These are phyloP conservation scores for Sesamia nonagrioides DNA, from an alignment of 1,140 invertebrate species.

Conservation along the genomic window DNA sequence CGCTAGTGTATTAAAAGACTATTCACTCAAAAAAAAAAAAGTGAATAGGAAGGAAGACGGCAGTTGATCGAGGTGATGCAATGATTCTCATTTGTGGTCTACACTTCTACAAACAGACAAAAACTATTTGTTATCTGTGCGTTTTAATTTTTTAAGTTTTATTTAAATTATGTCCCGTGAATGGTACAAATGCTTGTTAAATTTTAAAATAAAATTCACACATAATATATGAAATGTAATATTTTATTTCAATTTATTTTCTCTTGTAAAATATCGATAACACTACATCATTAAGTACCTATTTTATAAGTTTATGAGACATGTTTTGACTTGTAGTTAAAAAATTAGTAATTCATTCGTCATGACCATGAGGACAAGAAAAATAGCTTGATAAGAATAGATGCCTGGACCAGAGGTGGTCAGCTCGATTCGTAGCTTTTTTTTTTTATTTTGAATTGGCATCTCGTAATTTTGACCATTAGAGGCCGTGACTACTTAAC, in stretches of 20 bases:
- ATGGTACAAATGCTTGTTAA: conserved; percentile 16
- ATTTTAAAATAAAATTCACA: conserved; percentile 13
- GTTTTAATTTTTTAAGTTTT: background rate
- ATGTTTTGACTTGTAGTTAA: background rate
- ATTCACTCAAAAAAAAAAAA: no score
- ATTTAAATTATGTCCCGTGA: background rate
- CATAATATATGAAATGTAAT: conserved; percentile 29
- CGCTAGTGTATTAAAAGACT: no score
- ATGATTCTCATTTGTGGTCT: no score
- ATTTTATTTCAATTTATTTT: conserved; percentile 38
- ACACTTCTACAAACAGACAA: no score
- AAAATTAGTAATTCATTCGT: background rate
- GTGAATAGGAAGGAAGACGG: no score
- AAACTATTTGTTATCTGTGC: no score
- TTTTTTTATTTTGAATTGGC: no score
- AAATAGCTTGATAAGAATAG: background rate
- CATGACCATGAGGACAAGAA: no score
- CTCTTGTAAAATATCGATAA: conserved; percentile 29
- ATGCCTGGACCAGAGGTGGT: background rate
- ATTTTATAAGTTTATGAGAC: background rate
- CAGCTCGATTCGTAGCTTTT: background rate
- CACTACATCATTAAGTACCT: conserved; percentile 22
- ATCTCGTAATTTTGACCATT: no score
- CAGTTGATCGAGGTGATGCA: no score
- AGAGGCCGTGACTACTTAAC: no score